Conservation (phyloP, 1,140 invertebrate species). For the Glomeris maerens region DNA sequence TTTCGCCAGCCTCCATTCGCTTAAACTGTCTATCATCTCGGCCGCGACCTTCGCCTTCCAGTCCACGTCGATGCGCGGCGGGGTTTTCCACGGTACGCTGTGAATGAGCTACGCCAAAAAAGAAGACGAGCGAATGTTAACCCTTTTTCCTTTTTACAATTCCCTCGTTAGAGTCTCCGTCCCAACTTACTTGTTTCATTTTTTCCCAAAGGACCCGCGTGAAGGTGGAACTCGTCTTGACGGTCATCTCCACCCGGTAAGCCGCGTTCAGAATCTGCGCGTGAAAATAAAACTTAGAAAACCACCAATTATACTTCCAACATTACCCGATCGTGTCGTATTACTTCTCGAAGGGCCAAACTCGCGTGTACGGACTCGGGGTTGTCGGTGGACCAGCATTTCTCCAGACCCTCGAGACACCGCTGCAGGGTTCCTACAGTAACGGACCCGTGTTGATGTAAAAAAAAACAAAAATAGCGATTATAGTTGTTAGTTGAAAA, state of each 20-base stretch:
- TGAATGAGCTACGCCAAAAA: conserved; percentile 29
- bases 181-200: conserved; percentile 45
- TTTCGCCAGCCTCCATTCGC: conserved; percentile 51
- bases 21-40: conserved; percentile 57
- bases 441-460: too few species aligned
- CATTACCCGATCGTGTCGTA: conserved; percentile 2
- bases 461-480: too few species aligned
- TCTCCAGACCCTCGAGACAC: conserved; percentile 49
- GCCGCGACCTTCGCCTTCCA: conserved; percentile 60
- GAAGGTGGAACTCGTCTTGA: conserved; percentile 57
- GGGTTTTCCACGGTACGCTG: conserved; percentile 45
- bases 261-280: conserved; percentile 58
- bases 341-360: conserved; percentile 55
- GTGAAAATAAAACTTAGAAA: conserved; percentile 10
- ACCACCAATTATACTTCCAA: conserved; percentile 15
- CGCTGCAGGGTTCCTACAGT: conserved; percentile 52
- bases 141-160: not conserved
- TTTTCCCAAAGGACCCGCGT: conserved; percentile 59
- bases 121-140: too few species aligned
- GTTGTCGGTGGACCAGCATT: conserved; percentile 40
- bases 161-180: not conserved
- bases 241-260: conserved; percentile 67
- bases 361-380: conserved; percentile 45
- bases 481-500: too few species aligned
- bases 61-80: conserved; percentile 44